These are phyloP conservation scores for Maniola jurtina DNA, from an alignment of 1,140 invertebrate genomes.

Conservation along the genomic window DNA sequence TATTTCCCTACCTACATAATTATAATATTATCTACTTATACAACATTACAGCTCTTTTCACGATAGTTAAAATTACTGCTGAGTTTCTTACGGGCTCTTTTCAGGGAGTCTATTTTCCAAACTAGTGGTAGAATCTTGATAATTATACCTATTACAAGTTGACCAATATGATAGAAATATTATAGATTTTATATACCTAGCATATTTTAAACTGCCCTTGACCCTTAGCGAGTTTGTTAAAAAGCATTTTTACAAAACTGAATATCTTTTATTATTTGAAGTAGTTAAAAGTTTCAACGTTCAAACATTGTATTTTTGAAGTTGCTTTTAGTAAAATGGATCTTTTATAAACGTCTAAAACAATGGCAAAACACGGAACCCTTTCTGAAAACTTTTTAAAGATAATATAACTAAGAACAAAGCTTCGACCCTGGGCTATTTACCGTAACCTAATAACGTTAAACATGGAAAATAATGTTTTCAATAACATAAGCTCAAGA, in stretches of 20 bases:
- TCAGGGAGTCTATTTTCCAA: too few species aligned
- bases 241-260: not conserved
- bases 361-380: not conserved
- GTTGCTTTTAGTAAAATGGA: conserved; percentile 11
- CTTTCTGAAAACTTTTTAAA: not conserved
- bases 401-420: conserved; percentile 7
- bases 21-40: too few species aligned
- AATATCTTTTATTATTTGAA: not conserved
- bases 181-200: too few species aligned
- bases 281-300: not conserved
- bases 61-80: too few species aligned
- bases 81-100: too few species aligned
- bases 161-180: too few species aligned
- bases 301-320: conserved; percentile 1
- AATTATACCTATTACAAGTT: too few species aligned
- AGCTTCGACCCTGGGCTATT: not conserved
- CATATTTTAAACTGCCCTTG: too few species aligned
- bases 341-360: not conserved
- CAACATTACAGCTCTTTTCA: too few species aligned
- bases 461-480: not conserved
- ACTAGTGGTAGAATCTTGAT: too few species aligned
- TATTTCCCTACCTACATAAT: not conserved
- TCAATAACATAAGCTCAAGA: too few species aligned
- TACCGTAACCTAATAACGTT: not conserved
- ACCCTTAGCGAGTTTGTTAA: too few species aligned